phyloP scores from a whole-genome alignment of 2,888 invertebrate species.

The Clistopyga incitator region DNA sequence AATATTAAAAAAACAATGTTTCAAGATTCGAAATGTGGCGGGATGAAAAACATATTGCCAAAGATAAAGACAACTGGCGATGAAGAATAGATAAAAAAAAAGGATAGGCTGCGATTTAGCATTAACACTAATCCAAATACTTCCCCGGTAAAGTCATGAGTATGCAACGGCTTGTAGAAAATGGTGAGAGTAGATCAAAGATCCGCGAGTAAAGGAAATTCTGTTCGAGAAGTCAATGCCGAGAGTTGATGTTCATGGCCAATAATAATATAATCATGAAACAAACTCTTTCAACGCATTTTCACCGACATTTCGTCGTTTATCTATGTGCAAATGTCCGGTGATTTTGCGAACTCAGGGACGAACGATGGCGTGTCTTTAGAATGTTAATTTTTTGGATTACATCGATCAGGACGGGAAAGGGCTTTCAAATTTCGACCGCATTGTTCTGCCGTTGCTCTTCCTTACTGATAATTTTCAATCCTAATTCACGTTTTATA shows the following conservation, averaged over 20 bases:
- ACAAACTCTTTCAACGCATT: constrained; percentile 8
- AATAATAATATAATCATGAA: constrained; percentile 46
- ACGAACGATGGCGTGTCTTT: constrained; percentile 17
- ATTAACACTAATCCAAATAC: constrained; percentile 18
- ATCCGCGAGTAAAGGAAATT: constrained; percentile 3
- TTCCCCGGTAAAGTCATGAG: background rate
- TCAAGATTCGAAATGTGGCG: background rate
- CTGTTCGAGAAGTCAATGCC: constrained; percentile 10
- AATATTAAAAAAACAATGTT: background rate
- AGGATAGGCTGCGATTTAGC: background rate
- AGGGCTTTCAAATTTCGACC: constrained; percentile 13
- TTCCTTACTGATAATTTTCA: background rate
- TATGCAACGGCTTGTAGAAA: constrained; percentile 1
- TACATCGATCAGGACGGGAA: background rate
- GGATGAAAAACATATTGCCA: background rate
- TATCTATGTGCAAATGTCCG: constrained; percentile 21
- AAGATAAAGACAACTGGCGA: background rate
- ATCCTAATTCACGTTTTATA: constrained; percentile 34
- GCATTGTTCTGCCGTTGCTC: background rate
- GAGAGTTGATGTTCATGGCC: constrained; percentile 38
- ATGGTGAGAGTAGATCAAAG: background rate
- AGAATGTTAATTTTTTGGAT: background rate
- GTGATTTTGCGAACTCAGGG: constrained; percentile 45
- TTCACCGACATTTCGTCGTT: constrained; percentile 3
- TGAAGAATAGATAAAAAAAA: background rate